Percentiles rank a stretch among this genome's conserved stretches.
Conservation (phyloP, 2,797 vertebrate species). For the Luscinia megarhynchos region DNA sequence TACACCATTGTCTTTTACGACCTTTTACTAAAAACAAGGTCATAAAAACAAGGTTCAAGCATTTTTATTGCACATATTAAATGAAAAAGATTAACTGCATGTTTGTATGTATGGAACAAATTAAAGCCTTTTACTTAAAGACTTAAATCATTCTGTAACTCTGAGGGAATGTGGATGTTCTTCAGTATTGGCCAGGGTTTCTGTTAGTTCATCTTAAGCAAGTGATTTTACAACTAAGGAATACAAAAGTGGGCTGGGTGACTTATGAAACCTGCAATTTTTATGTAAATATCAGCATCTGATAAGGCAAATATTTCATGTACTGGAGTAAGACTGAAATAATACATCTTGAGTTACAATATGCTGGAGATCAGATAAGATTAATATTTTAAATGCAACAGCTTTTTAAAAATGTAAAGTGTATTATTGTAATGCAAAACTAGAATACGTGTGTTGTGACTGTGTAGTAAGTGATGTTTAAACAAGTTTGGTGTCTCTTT, state of each 20-base stretch:
- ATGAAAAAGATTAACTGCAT: not conserved
- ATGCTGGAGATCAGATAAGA: not conserved
- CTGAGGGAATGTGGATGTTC: not conserved
- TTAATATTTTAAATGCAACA: not conserved
- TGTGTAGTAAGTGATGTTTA: not conserved
- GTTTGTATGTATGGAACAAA: not conserved
- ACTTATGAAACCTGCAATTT: not conserved
- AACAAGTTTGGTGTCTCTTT: not conserved
- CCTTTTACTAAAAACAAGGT: conserved; percentile 31
- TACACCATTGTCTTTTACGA: conserved; percentile 24
- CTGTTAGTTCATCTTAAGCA: not conserved
- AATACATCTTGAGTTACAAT: not conserved
- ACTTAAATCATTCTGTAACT: not conserved
- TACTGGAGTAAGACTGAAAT: not conserved
- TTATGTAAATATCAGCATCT: not conserved
- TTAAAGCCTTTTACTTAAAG: not conserved
- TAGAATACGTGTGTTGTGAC: not conserved
- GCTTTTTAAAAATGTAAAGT: not conserved
- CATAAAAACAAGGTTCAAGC: not conserved
- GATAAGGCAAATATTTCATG: not conserved
- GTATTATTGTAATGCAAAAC: not conserved
- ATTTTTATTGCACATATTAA: not conserved
- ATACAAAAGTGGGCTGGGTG: not conserved
- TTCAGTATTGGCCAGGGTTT: not conserved
- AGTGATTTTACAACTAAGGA: not conserved